These are phyloP conservation scores for Tyria jacobaeae DNA, from an alignment of 2,888 invertebrate genomes.

Conservation along the genomic window DNA sequence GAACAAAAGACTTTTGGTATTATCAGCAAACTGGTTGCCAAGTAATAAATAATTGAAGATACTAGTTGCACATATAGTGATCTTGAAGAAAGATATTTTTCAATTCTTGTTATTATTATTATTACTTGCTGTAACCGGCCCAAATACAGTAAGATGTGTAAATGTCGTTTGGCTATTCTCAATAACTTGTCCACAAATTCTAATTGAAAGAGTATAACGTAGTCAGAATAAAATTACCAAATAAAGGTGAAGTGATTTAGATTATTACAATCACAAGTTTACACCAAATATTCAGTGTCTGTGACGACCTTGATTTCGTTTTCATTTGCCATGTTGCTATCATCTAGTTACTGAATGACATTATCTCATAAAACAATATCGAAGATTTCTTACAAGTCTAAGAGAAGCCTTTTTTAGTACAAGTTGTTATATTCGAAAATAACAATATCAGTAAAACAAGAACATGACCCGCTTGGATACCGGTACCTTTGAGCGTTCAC, in stretches of 20 bases:
- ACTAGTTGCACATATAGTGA: neutral
- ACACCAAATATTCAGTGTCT: slow-evolving; percentile 76
- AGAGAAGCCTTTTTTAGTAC: neutral
- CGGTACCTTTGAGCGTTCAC: neutral
- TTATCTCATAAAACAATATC: slow-evolving; percentile 43
- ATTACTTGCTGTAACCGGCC: neutral
- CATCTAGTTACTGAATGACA: slow-evolving; percentile 67
- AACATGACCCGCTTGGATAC: neutral
- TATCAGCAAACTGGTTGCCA: neutral
- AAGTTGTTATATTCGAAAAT: no score
- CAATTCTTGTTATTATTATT: neutral
- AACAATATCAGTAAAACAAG: no score
- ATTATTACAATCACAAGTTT: slow-evolving; percentile 59
- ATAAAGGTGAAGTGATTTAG: slow-evolving; percentile 41
- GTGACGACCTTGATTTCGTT: slow-evolving; percentile 83
- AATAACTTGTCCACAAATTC: neutral
- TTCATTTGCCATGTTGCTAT: slow-evolving; percentile 66
- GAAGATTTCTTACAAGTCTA: neutral
- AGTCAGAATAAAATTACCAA: slow-evolving; percentile 22
- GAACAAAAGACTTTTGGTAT: neutral
- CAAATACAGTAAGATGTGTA: neutral
- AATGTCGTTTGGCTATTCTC: neutral
- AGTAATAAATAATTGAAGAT: neutral
- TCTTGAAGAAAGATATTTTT: neutral
- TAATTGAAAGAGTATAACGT: neutral